Base-by-base conservation (phyloP, 37 sponge, comb jelly and placozoan species). In the Halisarca cf. caerulea region DNA sequence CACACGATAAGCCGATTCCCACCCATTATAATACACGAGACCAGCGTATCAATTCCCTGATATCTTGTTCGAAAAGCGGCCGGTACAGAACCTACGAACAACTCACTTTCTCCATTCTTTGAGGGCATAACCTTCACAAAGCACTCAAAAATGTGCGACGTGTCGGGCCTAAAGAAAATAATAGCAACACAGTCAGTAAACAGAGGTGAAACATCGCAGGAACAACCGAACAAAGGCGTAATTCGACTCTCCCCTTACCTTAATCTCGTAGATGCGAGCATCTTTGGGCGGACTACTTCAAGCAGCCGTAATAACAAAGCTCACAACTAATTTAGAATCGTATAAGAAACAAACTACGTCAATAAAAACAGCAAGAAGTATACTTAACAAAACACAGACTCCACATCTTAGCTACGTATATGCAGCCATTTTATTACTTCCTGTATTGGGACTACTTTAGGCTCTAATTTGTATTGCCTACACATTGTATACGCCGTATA, bases 101-200 rank as follows among this genome's bases (percentile, higher is more conserved):
- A 54, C 81, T 39, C 25, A 89, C 90, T 84, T 87, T 89, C 87
- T 43, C 79, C 87, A 58, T 85, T 79, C 24, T 80, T 72, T 0
- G 89, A 87, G 5, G 79, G 44, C 34, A 35, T 40, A 18, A 85
- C 68, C 34, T 86, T 89, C 24, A 86, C 84, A 82, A 87, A 90
- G 40, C 88, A 90, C 81, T 93, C 94, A 40, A 82, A 93, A 3
- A 86, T 79, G 18, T 33, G 24, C 23, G 24, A n/a, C 23, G 92
- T 79, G 28, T 55, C 61, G 86, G 83, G 38, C 23, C 59, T 78
- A 82, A 81, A 57, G 17, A 57, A 20, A 57, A 17, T 57, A 57
- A 17, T 23, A 20, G 20, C 17, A 57, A 57, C 17, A 57, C 17
- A 23, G 59, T 57, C 20, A 35, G 38, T n/a, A n/a, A n/a, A n/a